Base-by-base conservation (phyloP, 1,140 invertebrate genomes). In the Globodera rostochiensis region DNA sequence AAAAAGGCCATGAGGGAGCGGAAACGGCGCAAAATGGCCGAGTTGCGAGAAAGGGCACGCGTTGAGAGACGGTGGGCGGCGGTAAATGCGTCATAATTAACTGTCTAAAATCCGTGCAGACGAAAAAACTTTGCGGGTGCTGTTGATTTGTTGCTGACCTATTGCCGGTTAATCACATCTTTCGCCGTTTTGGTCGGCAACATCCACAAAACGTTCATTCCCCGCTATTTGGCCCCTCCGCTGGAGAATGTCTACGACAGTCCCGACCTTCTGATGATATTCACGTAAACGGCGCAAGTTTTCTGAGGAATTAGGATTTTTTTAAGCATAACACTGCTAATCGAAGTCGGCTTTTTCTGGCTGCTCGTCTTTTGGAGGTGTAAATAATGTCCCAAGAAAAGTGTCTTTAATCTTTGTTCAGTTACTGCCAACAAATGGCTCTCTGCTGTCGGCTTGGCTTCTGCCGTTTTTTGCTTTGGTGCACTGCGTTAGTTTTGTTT, bases 151-250 rank as follows among this genome's bases (percentile, higher is more conserved):
- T 21, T 78, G 49, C 13, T 78, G 7, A 78, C 76, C 3, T 78
- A 78, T 70, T 78, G 76, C 8, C 53, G 80, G 19, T 15, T 82
- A 45, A 73, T 86, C 25, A 85, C 83, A 15, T 78, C 84, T 13
- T 87, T 85, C 67, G 84, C 84, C 50, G 86, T 85, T 36, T 49
- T 85, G 60, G 86, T 87, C n/a, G 84, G 84, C 15, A 87, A 85
- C 67, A 49, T 87, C 13, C 84, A 87, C 75, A 87, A 87, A 75
- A 86, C 69, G 36, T 87, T 85, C 67, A 45, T 85, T n/a, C 86
- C 84, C 45, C 21, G 53, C n/a, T 84, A 84, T 67, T 81, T 81
- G 15, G 46, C 75, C 45, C 21, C 64, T 73, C 79, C 84, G 36
- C 57, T 73, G 15, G 8, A 86, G 25, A 46, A 84, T 50, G 25